These are phyloP conservation scores for Cantharis lateralis DNA, from an alignment of 2,888 invertebrate species.

Conservation along the genomic window DNA sequence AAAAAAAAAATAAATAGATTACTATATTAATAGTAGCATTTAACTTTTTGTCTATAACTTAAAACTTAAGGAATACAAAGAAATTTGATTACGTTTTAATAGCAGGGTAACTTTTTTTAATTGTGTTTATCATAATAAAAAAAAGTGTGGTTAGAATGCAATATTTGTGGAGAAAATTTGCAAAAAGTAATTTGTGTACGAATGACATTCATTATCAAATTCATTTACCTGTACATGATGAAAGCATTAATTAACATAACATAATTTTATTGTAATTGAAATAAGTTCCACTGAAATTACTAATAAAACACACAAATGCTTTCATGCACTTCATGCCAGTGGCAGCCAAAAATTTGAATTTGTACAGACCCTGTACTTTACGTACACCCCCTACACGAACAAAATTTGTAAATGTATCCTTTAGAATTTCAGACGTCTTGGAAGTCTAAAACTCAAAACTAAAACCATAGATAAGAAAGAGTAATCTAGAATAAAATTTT, in stretches of 20 bases:
- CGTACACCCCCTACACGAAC: background rate
- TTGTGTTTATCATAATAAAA: background rate
- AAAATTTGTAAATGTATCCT: background rate
- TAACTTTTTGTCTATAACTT: background rate
- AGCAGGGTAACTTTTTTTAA: too few species aligned
- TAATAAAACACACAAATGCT: background rate
- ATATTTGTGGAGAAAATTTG: background rate
- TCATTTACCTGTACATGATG: background rate
- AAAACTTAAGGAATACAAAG: too few species aligned
- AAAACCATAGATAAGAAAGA: too few species aligned
- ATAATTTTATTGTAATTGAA: background rate
- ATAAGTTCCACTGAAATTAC: background rate
- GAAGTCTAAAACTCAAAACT: background rate
- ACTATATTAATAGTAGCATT: background rate
- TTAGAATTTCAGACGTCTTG: background rate
- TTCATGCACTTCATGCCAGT: background rate
- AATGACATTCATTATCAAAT: background rate
- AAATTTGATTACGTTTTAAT: background rate
- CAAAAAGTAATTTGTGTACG: background rate
- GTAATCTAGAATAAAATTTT: too few species aligned
- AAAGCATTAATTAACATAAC: background rate
- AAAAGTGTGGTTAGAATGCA: background rate
- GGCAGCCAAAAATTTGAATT: background rate
- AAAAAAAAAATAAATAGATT: background rate
- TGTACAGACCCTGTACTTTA: background rate